Evolutionary conservation across 2,113 vertebrate genomes (phyloP), one percentile per base, ranked within the genome.

Genomic region (Sturnira hondurensis): DNA sequence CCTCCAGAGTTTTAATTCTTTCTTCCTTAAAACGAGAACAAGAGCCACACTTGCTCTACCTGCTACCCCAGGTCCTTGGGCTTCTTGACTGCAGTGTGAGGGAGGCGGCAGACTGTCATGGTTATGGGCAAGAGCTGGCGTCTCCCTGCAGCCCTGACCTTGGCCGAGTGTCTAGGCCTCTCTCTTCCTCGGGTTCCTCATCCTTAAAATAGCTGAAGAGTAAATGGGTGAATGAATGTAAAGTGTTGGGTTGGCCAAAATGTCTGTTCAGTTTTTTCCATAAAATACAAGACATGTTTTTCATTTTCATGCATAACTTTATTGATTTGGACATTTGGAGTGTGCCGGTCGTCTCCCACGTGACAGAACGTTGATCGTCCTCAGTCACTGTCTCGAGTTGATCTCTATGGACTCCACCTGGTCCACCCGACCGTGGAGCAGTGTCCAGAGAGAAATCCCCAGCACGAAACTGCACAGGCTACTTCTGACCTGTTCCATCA

Each of bases 11-110:
- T 61, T 89, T 41, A 5, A 19, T 7, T 68, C 67, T 33, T 14
- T 45, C 13, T 41, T 90, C 36, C n/a, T 78, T 58, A 88, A 83
- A 86, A 50, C 50, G n/a, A 31, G 19, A 80, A 56, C 54, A 82
- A 73, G 28, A 65, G 45, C 19, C 10, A 4, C 67, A 10, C 67
- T 11, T 9, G 19, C n/a, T 22, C 4, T 1, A 31, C n/a, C 17
- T 7, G 2, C n/a, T 10, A 4, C 67, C 33, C 68, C 68, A 12
- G 36, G 68, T 63, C 50, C 4, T 54, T 78, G 82, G 61, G 15
- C 19, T 74, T 50, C 74, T 43, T 38, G 14, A 13, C 38, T 14
- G 15, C 33, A 63, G 38, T 26, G 7, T 28, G 47, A 82, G 43
- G 54, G 15, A 28, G 28, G 38, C 28, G 22, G 47, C 1, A 43